Base-by-base conservation (phyloP, 2,797 vertebrate species). In the Leptoclinus maculatus region DNA sequence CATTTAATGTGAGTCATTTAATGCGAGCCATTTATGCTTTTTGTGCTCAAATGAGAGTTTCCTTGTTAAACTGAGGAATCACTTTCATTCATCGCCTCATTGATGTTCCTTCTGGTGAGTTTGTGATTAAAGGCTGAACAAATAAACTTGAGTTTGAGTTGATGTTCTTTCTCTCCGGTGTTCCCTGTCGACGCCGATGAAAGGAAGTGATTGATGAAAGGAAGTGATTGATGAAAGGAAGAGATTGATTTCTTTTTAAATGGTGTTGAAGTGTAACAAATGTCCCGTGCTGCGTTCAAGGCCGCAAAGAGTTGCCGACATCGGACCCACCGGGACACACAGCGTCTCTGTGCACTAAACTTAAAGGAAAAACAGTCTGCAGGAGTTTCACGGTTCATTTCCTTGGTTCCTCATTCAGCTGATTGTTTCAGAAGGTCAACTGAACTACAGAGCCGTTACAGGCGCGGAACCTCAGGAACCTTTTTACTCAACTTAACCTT, bases 201-300 rank as follows among this genome's bases (percentile, higher is more conserved):
- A 1, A 32, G 32, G 32, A 0, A 0, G 32, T 78, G 85, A 83
- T 83, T 69, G n/a, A n/a, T n/a, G 32, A 32, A 1, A 32, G 32
- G 32, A 0, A 0, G 32, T 78, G 85, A 83, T 83, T 69, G 32
- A 7, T 32, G 32, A 32, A 1, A 32, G 32, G 32, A 0, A 0
- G 32, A 76, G 85, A 83, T 83, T 69, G 34, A 78, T 87, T 62
- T 74, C 27, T 74, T 72, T 78, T 74, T 49, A 51, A 74, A 71
- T 23, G 69, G 27, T 11, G 79, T 0, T 51, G 73, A 71, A 41
- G 68, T 66, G 60, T 38, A 21, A 53, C 74, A 56, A 82, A 87
- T 79, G 84, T 41, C 34, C 43, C 39, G 27, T 39, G 86, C 8
- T 74, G 70, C 74, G 11, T 88, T 91, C 82, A 88, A 66, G 75